These are phyloP conservation scores for Sisyra terminalis DNA, from an alignment of 2,888 invertebrate species.

Conservation along the genomic window DNA sequence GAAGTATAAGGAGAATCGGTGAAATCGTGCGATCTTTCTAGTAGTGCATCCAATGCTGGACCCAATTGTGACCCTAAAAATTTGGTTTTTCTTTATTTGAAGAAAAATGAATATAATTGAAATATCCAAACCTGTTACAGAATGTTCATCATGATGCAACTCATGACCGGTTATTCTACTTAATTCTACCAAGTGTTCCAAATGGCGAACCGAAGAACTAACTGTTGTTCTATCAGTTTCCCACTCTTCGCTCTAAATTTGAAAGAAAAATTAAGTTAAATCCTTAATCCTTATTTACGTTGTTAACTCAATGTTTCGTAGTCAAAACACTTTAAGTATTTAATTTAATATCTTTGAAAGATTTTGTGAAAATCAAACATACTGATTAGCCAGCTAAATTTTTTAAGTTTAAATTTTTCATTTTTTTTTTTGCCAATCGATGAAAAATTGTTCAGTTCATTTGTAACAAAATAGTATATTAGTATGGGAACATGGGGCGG, in stretches of 20 bases:
- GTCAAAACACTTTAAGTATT: too few relatives aligned
- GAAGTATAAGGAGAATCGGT: conserved; percentile 98
- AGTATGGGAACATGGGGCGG: too few relatives aligned
- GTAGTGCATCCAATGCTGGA: conserved; percentile 71
- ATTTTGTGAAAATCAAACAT: too few relatives aligned
- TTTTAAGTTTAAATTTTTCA: too few relatives aligned
- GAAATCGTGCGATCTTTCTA: conserved; percentile 95
- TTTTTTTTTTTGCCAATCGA: too few relatives aligned
- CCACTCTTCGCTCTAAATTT: conserved; percentile 39
- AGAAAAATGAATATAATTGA: neutral
- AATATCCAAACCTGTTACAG: neutral
- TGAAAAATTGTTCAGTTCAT: too few relatives aligned
- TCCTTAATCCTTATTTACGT: too few relatives aligned
- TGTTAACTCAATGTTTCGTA: too few relatives aligned
- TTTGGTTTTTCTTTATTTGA: neutral
- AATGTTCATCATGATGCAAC: conserved; percentile 2
- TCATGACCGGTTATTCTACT: conserved; percentile 50
- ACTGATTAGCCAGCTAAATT: too few relatives aligned
- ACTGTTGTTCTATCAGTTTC: conserved; percentile 52
- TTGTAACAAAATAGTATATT: too few relatives aligned
- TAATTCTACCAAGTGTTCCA: conserved; percentile 75
- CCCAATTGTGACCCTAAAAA: conserved; percentile 20
- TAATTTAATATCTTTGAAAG: too few relatives aligned
- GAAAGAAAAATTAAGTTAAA: conserved; percentile 15
- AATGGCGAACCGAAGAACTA: conserved; percentile 64